A percentile compares a stretch with the other conserved stretches of the same genome.
Conservation (phyloP, 2,113 vertebrate genomes). For the Onychostruthus taczanowskii region DNA sequence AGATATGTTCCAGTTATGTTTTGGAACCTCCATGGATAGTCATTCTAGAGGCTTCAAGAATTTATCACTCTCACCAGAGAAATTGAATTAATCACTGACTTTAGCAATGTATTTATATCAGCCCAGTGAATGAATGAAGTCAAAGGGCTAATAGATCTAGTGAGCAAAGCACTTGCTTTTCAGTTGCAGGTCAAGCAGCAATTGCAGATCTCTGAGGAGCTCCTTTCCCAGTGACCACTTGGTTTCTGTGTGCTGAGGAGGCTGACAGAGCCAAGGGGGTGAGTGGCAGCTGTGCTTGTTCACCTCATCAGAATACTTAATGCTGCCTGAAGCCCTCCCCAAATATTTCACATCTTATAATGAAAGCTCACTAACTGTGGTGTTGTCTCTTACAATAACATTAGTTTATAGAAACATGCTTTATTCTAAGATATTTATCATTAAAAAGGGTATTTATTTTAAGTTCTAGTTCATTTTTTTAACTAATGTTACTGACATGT, state of each 20-base stretch:
- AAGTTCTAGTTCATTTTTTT: background rate
- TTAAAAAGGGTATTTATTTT: background rate
- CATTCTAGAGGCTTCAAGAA: constrained; percentile 54
- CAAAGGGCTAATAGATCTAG: constrained; percentile 68
- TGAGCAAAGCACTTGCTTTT: constrained; percentile 47
- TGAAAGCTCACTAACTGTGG: background rate
- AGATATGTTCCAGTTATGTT: constrained; percentile 8
- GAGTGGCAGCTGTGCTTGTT: constrained; percentile 70
- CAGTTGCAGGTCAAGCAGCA: constrained; percentile 55
- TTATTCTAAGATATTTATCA: background rate
- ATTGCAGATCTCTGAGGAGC: constrained; percentile 52
- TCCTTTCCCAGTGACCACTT: constrained; percentile 62
- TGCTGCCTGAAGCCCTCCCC: constrained; percentile 36
- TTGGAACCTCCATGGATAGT: constrained; percentile 40
- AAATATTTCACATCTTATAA: constrained; percentile 27
- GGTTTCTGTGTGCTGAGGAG: constrained; percentile 32
- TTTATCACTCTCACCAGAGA: constrained; percentile 61
- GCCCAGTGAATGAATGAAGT: constrained; percentile 55
- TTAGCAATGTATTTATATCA: constrained; percentile 67
- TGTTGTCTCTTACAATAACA: background rate
- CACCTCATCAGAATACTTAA: constrained; percentile 8
- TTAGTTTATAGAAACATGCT: background rate
- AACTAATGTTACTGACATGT: background rate
- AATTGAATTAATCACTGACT: constrained; percentile 67
- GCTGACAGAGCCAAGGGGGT: constrained; percentile 37